Percentiles rank a stretch among this genome's conserved stretches.
These are phyloP conservation scores for Thyatira batis DNA, from an alignment of 2,888 invertebrate genomes.

Conservation along the genomic window DNA sequence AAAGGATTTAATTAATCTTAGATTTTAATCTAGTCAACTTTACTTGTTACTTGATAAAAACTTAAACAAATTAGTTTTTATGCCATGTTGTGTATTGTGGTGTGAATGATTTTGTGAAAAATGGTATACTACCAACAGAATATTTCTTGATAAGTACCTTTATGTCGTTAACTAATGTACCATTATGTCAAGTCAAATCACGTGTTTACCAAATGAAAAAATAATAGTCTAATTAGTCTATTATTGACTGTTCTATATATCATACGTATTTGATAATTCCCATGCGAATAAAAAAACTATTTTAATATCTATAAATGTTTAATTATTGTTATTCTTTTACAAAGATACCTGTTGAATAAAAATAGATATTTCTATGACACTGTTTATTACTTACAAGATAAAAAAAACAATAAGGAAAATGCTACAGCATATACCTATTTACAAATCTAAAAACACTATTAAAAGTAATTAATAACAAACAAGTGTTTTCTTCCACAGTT, in stretches of 20 bases:
- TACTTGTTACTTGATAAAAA: neutral
- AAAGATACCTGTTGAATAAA: neutral
- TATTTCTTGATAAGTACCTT: neutral
- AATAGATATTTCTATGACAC: neutral
- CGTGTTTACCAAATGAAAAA: too few species aligned
- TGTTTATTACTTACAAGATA: neutral
- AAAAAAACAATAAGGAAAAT: neutral
- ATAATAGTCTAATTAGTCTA: too few species aligned
- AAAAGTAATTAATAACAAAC: neutral
- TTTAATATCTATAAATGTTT: neutral
- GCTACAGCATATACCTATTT: neutral
- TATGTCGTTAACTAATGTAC: too few species aligned
- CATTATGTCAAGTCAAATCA: too few species aligned
- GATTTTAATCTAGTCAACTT: neutral
- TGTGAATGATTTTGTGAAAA: neutral
- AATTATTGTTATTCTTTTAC: neutral
- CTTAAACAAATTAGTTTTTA: neutral
- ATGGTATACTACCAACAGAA: neutral
- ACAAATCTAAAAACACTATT: slow-evolving; percentile 9
- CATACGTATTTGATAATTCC: too few species aligned
- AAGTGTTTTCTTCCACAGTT: neutral
- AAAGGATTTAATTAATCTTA: slow-evolving; percentile 1
- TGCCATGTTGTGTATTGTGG: neutral
- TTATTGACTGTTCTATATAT: too few species aligned
- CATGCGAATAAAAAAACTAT: too few species aligned